phyloP scores from a whole-genome alignment of 2,113 vertebrate genomes.

The Pluvianellus socialis region DNA sequence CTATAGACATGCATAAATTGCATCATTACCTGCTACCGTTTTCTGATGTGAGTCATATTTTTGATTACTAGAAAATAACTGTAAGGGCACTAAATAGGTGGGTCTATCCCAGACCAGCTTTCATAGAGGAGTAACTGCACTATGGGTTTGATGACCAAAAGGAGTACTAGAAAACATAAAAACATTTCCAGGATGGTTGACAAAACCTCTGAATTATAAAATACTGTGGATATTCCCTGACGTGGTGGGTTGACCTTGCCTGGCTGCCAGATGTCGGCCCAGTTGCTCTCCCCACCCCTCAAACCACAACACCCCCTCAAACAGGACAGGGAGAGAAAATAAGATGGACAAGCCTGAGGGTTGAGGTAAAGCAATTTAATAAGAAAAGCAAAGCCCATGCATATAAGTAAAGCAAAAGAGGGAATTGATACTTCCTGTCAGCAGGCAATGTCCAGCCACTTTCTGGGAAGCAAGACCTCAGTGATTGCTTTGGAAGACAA shows the following conservation, averaged over 20 bases:
- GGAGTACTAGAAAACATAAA: not conserved
- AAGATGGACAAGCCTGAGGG: not conserved
- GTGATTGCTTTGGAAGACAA: not conserved
- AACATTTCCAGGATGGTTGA: not conserved
- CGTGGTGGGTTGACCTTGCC: not conserved
- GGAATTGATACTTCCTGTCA: not conserved
- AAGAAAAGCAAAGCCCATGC: not conserved
- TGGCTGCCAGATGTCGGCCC: not conserved
- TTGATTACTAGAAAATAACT: not conserved
- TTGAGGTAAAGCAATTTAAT: not conserved
- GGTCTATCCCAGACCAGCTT: not conserved
- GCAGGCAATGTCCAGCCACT: not conserved
- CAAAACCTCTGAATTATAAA: not conserved
- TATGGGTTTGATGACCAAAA: not conserved
- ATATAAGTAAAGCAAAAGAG: not conserved
- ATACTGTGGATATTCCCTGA: not conserved
- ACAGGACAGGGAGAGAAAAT: not conserved
- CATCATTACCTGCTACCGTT: not conserved
- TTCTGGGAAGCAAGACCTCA: not conserved
- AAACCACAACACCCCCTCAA: not conserved
- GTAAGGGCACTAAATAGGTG: not conserved
- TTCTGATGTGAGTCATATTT: not conserved
- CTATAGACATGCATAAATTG: not conserved
- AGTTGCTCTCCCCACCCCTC: not conserved
- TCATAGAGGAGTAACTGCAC: not conserved